Conservation (phyloP, 2,113 vertebrate species). For the Acrocephalus arundinaceus region DNA sequence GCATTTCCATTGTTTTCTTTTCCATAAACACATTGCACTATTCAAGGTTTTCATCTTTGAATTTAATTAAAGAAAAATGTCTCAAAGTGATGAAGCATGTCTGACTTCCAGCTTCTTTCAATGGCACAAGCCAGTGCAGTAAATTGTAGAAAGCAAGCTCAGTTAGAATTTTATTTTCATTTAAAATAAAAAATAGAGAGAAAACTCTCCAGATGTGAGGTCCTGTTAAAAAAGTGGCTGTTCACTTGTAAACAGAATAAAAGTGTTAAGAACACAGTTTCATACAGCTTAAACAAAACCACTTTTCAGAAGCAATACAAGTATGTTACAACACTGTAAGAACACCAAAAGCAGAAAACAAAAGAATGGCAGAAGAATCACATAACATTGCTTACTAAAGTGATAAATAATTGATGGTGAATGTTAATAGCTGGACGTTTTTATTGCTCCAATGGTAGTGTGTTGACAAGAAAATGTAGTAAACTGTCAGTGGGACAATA, state of each 20-base stretch:
- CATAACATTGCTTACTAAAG: slow-evolving; percentile 42
- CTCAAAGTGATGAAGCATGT: slow-evolving; percentile 42
- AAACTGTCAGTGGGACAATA: neutral
- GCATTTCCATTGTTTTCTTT: neutral
- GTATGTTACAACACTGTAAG: slow-evolving; percentile 33
- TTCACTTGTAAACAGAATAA: slow-evolving; percentile 73
- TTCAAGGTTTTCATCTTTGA: slow-evolving; percentile 25
- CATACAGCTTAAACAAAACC: slow-evolving; percentile 59
- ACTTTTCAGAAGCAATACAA: slow-evolving; percentile 55
- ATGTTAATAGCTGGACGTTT: slow-evolving; percentile 28
- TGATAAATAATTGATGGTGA: slow-evolving; percentile 34
- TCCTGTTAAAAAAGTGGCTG: slow-evolving; percentile 67
- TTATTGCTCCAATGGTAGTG: slow-evolving; percentile 66
- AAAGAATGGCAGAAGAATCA: slow-evolving; percentile 41
- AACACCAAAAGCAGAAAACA: slow-evolving; percentile 34
- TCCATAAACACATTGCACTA: neutral
- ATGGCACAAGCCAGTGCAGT: slow-evolving; percentile 37
- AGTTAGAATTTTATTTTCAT: slow-evolving; percentile 54
- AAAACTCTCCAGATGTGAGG: slow-evolving; percentile 56
- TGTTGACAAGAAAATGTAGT: slow-evolving; percentile 35
- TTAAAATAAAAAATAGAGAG: neutral
- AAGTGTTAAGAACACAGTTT: slow-evolving; percentile 59
- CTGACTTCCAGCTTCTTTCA: slow-evolving; percentile 49
- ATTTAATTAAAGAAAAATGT: slow-evolving; percentile 60
- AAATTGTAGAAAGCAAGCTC: slow-evolving; percentile 46